Conservation (phyloP, 2,113 vertebrate species). For the Scomber scombrus region DNA sequence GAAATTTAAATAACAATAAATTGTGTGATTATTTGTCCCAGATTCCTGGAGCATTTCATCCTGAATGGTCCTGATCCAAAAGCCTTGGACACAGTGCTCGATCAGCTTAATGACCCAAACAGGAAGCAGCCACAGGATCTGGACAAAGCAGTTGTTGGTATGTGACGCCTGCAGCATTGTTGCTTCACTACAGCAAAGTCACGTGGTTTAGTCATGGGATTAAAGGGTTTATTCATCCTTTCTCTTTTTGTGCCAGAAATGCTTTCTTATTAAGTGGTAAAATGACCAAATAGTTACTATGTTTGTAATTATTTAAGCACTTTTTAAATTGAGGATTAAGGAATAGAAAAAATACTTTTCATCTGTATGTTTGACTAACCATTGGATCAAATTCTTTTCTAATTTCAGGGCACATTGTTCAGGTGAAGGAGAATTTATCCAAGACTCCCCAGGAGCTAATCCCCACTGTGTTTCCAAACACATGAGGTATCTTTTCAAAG, state of each 20-base stretch:
- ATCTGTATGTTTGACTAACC: background rate
- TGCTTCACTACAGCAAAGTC: conserved; percentile 14
- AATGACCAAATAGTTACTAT: background rate
- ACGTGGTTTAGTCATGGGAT: conserved; percentile 32
- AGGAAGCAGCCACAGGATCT: conserved; percentile 81
- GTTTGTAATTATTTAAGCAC: too few relatives aligned
- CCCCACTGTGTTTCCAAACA: conserved; percentile 80
- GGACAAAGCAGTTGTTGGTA: conserved; percentile 81
- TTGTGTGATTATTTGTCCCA: conserved; percentile 31
- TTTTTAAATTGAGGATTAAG: background rate
- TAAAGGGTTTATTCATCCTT: background rate
- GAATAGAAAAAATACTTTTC: background rate
- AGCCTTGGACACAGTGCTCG: conserved; percentile 71
- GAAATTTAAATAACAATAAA: background rate
- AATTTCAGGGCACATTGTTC: conserved; percentile 76
- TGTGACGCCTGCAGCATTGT: conserved; percentile 39
- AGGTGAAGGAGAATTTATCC: conserved; percentile 81
- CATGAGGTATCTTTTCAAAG: conserved; percentile 75
- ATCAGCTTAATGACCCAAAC: conserved; percentile 77
- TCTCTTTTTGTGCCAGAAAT: background rate
- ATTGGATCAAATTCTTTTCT: background rate
- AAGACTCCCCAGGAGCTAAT: conserved; percentile 75
- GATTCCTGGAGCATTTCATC: conserved; percentile 84
- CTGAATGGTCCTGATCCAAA: conserved; percentile 81
- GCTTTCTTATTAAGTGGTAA: background rate